Evolutionary conservation across 2,113 vertebrate species (phyloP), one percentile per base, ranked within the genome.

Genomic region (Electrona antarctica): DNA sequence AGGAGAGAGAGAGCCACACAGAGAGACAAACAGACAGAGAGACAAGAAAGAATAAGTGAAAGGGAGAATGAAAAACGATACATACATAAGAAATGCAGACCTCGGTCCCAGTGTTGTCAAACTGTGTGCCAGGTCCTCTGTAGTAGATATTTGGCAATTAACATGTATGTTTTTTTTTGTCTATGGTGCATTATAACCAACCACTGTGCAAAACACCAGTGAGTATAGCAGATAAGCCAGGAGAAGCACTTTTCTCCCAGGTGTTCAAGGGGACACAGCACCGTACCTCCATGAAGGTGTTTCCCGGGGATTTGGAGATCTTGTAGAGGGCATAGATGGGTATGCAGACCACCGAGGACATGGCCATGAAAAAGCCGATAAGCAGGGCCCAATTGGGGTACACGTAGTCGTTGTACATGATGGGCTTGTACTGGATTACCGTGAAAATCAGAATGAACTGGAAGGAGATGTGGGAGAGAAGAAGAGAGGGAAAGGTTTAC

Each of bases 401-500:
- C 56, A 96, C 76, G 0, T 98, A 98, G 29, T 97, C 86, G 0
- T 98, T 98, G 90, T 99, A 99, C 67, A 94, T 95, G 85, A 98
- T 98, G 28, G 97, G 97, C 69, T 89, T 95, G 91, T 99, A 99
- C 92, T 99, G 98, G 89, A 99, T 97, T 85, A 99, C 97, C 1
- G 97, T 97, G 92, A 99, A 99, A 85, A 99, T 88, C 88, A 99
- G 93, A 86, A 99, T 99, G 90, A 98, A 99, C 98, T 99, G 82
- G 48, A 80, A 45, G 49, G 56, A 73, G 0, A 65, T n/a, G 50
- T 47, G 50, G 10, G 45, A 8, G 11, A 3, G 52, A 8, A 47
- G 21, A 47, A 61, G 50, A 7, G 11, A 63, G n/a, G n/a, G n/a
- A n/a, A n/a, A n/a, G n/a, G 33, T 41, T 41, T 41, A 41, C 3